A percentile compares a stretch with the other conserved stretches of the same genome.
phyloP scores from a whole-genome alignment of 1,140 invertebrate genomes.

The Drosophila sturtevanti region DNA sequence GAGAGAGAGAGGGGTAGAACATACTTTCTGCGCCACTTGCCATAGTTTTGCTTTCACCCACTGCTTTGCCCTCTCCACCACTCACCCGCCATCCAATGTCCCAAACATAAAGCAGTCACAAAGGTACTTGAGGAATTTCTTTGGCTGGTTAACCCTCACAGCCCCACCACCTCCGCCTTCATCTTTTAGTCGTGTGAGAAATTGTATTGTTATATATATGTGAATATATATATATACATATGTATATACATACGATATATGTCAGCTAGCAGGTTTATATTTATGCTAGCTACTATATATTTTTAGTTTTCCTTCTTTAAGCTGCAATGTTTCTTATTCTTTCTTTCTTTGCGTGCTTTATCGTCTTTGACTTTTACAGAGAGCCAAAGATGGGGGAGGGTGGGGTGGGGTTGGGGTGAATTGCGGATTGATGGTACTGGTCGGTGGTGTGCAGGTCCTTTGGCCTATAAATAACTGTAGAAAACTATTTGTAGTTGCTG shows the following conservation, averaged over 20 bases:
- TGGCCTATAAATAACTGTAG: constrained; percentile 28
- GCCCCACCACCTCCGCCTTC: not conserved
- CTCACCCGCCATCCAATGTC: not conserved
- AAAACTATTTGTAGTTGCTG: constrained; percentile 21
- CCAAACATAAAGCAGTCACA: constrained; percentile 44
- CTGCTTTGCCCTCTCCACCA: not conserved
- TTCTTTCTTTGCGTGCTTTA: constrained; percentile 49
- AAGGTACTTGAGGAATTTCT: constrained; percentile 65
- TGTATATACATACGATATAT: constrained; percentile 22
- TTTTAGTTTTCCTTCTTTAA: constrained; percentile 20
- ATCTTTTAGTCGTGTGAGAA: constrained; percentile 40
- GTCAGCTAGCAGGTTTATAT: constrained; percentile 30
- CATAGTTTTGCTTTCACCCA: constrained; percentile 6
- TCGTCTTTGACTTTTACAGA: constrained; percentile 37
- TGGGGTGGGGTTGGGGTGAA: not conserved
- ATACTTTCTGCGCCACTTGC: constrained; percentile 34
- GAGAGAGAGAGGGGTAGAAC: not conserved
- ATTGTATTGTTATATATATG: constrained; percentile 46
- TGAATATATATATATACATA: constrained; percentile 12
- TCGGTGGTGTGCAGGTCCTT: not conserved
- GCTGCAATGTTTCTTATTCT: not conserved
- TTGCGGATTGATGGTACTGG: not conserved
- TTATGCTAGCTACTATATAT: constrained; percentile 33
- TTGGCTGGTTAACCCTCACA: constrained; percentile 62
- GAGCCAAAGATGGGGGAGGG: not conserved